A percentile compares a stretch with the other conserved stretches of the same genome.
These are phyloP conservation scores for Lithobates pipiens DNA, from an alignment of 2,797 vertebrate genomes.

Conservation along the genomic window DNA sequence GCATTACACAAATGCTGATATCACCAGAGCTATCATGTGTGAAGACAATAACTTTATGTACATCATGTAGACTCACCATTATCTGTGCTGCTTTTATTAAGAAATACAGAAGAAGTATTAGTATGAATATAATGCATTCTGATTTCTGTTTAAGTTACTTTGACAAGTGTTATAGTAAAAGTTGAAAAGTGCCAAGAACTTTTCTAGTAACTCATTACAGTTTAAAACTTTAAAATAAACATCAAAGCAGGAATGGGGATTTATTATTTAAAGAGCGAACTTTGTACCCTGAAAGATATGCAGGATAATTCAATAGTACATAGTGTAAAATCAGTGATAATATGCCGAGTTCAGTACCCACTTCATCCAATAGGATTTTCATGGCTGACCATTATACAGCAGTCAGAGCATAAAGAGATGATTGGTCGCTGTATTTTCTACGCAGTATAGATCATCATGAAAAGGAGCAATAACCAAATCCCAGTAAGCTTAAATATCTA, in stretches of 20 bases:
- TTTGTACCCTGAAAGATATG: neutral
- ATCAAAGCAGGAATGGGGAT: conserved; percentile 3
- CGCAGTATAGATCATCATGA: no score
- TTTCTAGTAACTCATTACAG: conserved; percentile 2
- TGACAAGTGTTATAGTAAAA: conserved; percentile 32
- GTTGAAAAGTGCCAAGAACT: neutral
- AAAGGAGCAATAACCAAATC: no score
- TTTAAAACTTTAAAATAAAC: conserved; percentile 8
- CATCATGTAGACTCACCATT: neutral
- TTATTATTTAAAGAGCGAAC: neutral
- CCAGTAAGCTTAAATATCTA: no score
- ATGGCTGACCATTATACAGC: no score
- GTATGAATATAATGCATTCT: conserved; percentile 10
- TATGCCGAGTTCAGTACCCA: no score
- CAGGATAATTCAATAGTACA: no score
- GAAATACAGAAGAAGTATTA: neutral
- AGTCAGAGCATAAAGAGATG: no score
- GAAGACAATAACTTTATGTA: neutral
- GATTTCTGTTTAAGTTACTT: conserved; percentile 19
- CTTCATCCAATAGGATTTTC: no score
- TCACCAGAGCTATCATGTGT: neutral
- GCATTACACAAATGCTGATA: conserved; percentile 6
- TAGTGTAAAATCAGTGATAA: no score
- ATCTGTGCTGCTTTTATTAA: neutral
- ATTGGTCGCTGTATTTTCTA: no score